Evolutionary conservation across 2,797 vertebrate genomes (phyloP), one percentile per base, ranked within the genome.

Genomic region (Pseudomugil tenellus): DNA sequence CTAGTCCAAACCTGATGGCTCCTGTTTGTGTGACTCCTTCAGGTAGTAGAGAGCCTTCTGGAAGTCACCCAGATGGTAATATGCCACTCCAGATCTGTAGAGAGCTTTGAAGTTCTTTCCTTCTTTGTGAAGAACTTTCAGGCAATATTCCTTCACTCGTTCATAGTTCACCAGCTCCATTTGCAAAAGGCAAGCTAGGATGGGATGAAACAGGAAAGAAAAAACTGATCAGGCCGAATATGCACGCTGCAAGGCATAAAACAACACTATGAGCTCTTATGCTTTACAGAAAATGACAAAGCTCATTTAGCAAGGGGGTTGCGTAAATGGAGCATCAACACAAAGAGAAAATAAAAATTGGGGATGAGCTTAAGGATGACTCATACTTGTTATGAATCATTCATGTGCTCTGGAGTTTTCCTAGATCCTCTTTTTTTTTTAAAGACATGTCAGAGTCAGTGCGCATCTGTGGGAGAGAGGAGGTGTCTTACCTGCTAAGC

Each of bases 151-250:
- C 88, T 99, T 99, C 82, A 99, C 98, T 1, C 98, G 92, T 63
- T 99, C 98, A 0, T 99, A 99, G 92, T 99, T 99, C 77, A 99
- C 98, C 90, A 99, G 92, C 93, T 99, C 98, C 23, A 98, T 98
- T 92, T 99, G 98, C 81, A 99, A 92, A 62, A 99, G 95, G 87
- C 98, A 99, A 29, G 97, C 98, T 99, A 4, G 14, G 70, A 53
- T 1, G 28, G 13, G 26, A 1, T 14, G 12, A 49, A 9, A 32
- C 6, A 11, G 7, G 13, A 48, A 0, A 9, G 53, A 55, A 21
- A 19, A 48, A 37, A 25, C 17, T 11, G 34, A 35, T 25, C 0
- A 67, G 9, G 34, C n/a, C 17, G 31, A n/a, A 10, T 48, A 11
- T 25, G 21, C 64, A 46, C 58, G 19, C 29, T 4, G 31, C 39